Base-by-base conservation (phyloP, 1,140 invertebrate species). In the Drosophila truncata region DNA sequence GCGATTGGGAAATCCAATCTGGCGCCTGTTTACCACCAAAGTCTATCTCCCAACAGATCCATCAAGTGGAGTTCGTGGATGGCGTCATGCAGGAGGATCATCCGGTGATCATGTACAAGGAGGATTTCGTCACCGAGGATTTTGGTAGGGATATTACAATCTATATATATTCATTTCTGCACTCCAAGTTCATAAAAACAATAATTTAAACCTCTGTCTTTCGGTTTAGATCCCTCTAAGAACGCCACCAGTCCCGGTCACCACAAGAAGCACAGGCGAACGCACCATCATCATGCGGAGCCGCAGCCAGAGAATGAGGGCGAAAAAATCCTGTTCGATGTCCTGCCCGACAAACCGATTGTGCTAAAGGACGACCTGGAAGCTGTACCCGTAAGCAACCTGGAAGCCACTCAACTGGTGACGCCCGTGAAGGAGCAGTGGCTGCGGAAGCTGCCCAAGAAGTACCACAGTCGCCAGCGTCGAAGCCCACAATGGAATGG, bases 31-130 rank as follows among this genome's bases (percentile, higher is more conserved):
- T 16, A 64, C 59, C 41, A 29, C n/a, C 35, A 54, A 27, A 37
- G 13, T 39, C 18, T 46, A 25, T 35, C 39, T 18, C 1, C 4
- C 20, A 47, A 20, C 63, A 92, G 91, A 61, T 92, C 29, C 91
- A 92, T 64, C 82, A 79, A 33, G 82, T 91, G 1, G 76, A 75
- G 25, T 10, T 92, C 8, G 73, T 91, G 13, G 42, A 92, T 50
- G 91, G 91, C 9, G 46, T 84, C 1, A 47, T 86, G 49, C 67
- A 78, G 18, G 80, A 92, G 59, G 82, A 92, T 69, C 91, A 92
- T 71, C 91, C 91, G 25, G 70, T 91, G 72, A 66, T 92, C 18
- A 91, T 92, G 79, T 92, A 92, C 63, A 92, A 92, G 50, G 91
- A 92, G 63, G 91, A 92, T 46, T 91, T 92, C 37, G 91, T 92